These are phyloP conservation scores for Pimpla rufipes DNA, from an alignment of 2,888 invertebrate genomes.

Conservation along the genomic window DNA sequence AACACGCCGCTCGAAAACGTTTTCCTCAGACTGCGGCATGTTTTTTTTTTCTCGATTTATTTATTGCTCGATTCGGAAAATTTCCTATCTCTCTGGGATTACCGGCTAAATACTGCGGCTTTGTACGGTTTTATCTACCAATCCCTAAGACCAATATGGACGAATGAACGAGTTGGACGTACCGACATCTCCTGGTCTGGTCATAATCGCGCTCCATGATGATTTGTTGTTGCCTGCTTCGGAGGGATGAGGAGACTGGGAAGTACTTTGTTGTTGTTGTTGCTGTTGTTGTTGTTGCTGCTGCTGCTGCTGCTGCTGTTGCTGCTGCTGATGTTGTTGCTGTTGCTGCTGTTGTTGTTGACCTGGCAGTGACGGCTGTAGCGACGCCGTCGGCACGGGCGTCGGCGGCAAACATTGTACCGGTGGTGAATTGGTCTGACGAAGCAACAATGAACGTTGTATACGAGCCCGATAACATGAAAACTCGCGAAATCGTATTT, in stretches of 20 bases:
- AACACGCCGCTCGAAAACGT: conserved; percentile 2
- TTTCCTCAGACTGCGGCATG: neutral
- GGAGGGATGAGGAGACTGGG: conserved; percentile 80
- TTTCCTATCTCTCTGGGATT: neutral
- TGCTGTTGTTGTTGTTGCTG: conserved; percentile 51
- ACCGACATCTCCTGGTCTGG: conserved; percentile 84
- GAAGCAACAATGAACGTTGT: conserved; percentile 22
- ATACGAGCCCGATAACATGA: neutral
- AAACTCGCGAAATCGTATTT: conserved; percentile 31
- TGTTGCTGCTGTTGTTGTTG: conserved; percentile 80
- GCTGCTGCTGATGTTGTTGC: conserved; percentile 49
- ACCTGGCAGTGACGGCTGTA: conserved; percentile 81
- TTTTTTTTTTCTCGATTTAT: conserved; percentile 27
- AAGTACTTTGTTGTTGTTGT: conserved; percentile 80
- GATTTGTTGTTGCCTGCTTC: conserved; percentile 82
- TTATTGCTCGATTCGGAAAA: neutral
- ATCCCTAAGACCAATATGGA: neutral
- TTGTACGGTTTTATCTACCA: conserved; percentile 1
- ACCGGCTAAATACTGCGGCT: conserved; percentile 15
- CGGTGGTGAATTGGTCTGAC: conserved; percentile 82
- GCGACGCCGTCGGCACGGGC: conserved; percentile 77
- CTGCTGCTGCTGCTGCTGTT: conserved; percentile 77
- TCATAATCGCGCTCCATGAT: conserved; percentile 85
- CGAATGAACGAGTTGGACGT: conserved; percentile 59
- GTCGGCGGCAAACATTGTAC: conserved; percentile 82